A percentile compares a stretch with the other conserved stretches of the same genome.
Evolutionary conservation across 1,140 invertebrate genomes (phyloP).

Genomic region (Zophobas atratus): DNA sequence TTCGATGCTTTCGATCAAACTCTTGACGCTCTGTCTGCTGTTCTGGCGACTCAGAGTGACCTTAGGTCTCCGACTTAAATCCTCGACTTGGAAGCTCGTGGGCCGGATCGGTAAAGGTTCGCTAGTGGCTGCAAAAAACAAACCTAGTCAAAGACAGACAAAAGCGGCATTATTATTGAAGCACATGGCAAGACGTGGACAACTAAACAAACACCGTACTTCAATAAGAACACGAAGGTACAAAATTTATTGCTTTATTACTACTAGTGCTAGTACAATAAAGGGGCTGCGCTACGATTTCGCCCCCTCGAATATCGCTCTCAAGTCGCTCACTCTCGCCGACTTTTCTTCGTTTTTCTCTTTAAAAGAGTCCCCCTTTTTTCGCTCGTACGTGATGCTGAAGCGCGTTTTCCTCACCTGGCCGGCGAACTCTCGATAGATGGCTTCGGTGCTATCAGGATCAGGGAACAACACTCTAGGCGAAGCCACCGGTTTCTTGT

Average conservation of each 20-base stretch:
- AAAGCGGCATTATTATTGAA: conserved; percentile 21
- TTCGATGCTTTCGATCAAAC: conserved; percentile 91
- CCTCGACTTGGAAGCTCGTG: conserved; percentile 65
- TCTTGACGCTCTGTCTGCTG: conserved; percentile 88
- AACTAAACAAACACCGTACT: conserved; percentile 11
- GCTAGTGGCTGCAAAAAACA: conserved; percentile 51
- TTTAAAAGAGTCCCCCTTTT: conserved; percentile 9
- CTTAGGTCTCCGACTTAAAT: conserved; percentile 74
- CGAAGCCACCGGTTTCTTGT: conserved; percentile 38
- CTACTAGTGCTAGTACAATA: not conserved
- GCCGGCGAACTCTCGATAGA: conserved; percentile 16
- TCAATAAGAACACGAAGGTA: conserved; percentile 15
- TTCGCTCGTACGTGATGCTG: conserved; percentile 6
- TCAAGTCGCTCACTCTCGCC: conserved; percentile 23
- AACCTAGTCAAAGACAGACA: conserved; percentile 12
- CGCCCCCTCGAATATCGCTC: conserved; percentile 2
- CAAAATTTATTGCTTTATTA: conserved; percentile 28
- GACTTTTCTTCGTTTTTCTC: conserved; percentile 25
- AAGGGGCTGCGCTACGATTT: not conserved
- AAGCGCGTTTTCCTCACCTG: conserved; percentile 21
- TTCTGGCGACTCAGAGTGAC: conserved; percentile 78
- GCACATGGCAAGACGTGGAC: conserved; percentile 4
- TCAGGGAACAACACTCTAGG: conserved; percentile 9
- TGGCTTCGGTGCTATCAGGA: not conserved
- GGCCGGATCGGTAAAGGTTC: conserved; percentile 57